A percentile compares a stretch with the other conserved stretches of the same genome.
Conservation (phyloP, 2,113 vertebrate genomes). For the Saccopteryx leptura region DNA sequence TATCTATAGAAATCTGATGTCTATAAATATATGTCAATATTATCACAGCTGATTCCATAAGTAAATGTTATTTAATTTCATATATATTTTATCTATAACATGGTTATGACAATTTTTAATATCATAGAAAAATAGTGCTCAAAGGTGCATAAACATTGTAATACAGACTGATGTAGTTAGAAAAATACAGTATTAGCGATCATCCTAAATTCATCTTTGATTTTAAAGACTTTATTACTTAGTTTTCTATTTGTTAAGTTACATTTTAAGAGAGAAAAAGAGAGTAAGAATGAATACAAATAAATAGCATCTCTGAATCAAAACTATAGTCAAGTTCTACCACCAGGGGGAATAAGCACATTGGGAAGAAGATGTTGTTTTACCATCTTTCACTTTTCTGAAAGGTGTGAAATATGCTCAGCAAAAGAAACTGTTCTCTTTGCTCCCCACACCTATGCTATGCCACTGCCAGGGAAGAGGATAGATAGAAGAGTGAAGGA, state of each 20-base stretch:
- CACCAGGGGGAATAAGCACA: neutral
- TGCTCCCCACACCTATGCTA: neutral
- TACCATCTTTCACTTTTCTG: neutral
- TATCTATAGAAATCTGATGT: neutral
- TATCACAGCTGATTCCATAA: constrained; percentile 47
- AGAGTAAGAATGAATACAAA: neutral
- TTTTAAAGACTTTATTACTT: constrained; percentile 37
- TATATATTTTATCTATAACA: neutral
- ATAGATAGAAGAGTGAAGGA: constrained; percentile 18
- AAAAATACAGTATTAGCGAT: neutral
- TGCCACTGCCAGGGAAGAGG: neutral
- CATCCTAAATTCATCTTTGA: neutral
- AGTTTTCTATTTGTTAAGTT: constrained; percentile 47
- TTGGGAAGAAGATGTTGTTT: neutral
- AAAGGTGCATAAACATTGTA: constrained; percentile 29
- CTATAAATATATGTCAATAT: neutral
- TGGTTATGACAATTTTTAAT: constrained; percentile 12
- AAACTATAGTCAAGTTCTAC: neutral
- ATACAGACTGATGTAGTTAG: neutral
- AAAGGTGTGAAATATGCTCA: neutral
- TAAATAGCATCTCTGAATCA: neutral
- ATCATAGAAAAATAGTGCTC: neutral
- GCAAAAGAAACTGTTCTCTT: neutral
- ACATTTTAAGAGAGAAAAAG: constrained; percentile 20
- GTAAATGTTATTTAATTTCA: constrained; percentile 51